Conservation (phyloP, 2,888 invertebrate species). For the Argyra leucocephala region DNA sequence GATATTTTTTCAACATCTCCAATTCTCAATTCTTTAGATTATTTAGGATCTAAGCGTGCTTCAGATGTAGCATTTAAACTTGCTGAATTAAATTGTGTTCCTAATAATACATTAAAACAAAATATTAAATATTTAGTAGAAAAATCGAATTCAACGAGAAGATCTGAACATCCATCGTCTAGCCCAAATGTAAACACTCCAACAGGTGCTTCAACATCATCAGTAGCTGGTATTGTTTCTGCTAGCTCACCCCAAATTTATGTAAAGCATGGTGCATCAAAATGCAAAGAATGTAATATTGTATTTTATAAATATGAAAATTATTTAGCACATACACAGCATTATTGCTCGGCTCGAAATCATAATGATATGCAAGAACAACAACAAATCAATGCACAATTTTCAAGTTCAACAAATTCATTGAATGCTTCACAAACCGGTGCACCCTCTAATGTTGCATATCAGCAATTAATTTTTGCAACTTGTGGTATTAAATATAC, state of each 20-base stretch:
- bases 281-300: slow-evolving; percentile 94
- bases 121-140: slow-evolving; percentile 37
- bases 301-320: slow-evolving; percentile 95
- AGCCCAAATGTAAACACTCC: slow-evolving; percentile 19
- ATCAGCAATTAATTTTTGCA: slow-evolving; percentile 77
- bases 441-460: slow-evolving; percentile 55
- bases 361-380: slow-evolving; percentile 47
- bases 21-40: slow-evolving; percentile 27
- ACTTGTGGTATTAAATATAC: slow-evolving; percentile 94
- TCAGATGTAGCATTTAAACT: slow-evolving; percentile 36
- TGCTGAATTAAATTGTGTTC: slow-evolving; percentile 30
- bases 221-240: slow-evolving; percentile 28
- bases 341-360: slow-evolving; percentile 79
- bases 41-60: slow-evolving; percentile 37
- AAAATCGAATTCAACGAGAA: neutral
- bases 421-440: slow-evolving; percentile 24
- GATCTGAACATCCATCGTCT: neutral
- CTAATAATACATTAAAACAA: slow-evolving; percentile 37
- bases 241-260: slow-evolving; percentile 67
- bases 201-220: slow-evolving; percentile 16
- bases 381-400: slow-evolving; percentile 9
- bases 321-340: slow-evolving; percentile 85
- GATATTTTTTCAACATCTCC: slow-evolving; percentile 43
- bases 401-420: neutral
- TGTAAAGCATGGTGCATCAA: slow-evolving; percentile 87